Evolutionary conservation across 1,140 invertebrate genomes (phyloP), one percentile per base, ranked within the genome.

Genomic region (Copidosoma floridanum): DNA sequence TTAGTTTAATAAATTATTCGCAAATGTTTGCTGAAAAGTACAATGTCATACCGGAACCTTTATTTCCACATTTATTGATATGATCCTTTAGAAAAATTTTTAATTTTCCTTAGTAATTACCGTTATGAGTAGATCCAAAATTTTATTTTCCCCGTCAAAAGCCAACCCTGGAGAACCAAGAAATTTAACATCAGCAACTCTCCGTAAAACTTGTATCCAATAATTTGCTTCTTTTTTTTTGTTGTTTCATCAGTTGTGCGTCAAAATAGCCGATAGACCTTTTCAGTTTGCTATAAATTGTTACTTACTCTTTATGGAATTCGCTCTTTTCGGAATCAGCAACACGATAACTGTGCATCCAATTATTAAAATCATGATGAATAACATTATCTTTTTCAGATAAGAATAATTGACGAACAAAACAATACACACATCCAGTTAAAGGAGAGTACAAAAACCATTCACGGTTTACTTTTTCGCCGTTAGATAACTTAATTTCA

Each of bases 1-100:
- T 55, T 3, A 55, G 12, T 21, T 52, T 20, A 2, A 52, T 52
- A 4, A 52, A 20, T 52, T 52, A 10, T 8, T 38, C 37, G 20
- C 37, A 37, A 38, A 20, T 37, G 11, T 46, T 38, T n/a, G 21
- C 41, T 24, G 40, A 55, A 18, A 44, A 55, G 18, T 59, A 40
- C 2, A 50, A 41, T 8, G 38, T 41, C 5, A 11, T n/a, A 11
- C 38, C 38, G n/a, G 5, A 16, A 16, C 38, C 38, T 41, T 41
- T 41, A n/a, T n/a, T 41, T 16, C 38, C 38, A 41, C 18, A 41
- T 11, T 5, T 8, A 5, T 41, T 16, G 11, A 41, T n/a, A 41
- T 41, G n/a, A 16, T 41, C 5, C 11, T n/a, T 4, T 5, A 8
- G 7, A 16, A 41, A 16, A 5, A n/a, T 10, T 8, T 41, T 16